Percentiles rank a stretch among this genome's conserved stretches.
phyloP scores from a whole-genome alignment of 2,113 vertebrate genomes.

The Arizona elegans region DNA sequence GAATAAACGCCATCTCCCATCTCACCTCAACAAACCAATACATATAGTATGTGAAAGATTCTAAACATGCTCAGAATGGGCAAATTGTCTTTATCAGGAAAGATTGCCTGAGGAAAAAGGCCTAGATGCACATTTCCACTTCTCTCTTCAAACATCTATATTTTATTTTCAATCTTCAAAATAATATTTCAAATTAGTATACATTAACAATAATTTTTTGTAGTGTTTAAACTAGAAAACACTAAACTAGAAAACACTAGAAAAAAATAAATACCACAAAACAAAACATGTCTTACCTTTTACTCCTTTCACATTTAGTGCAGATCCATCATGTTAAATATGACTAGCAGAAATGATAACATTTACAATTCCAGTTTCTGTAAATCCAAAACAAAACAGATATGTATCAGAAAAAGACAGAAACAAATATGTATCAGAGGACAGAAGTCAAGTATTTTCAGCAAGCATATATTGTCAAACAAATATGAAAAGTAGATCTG shows the following conservation, averaged over 20 bases:
- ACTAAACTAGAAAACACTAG: not conserved
- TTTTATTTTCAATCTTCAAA: not conserved
- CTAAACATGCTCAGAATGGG: not conserved
- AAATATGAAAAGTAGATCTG: slow-evolving; percentile 4
- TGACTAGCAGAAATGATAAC: not conserved
- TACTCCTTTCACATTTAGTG: not conserved
- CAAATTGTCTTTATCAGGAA: not conserved
- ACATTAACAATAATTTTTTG: not conserved
- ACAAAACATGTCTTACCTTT: slow-evolving; percentile 44
- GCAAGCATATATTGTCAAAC: not conserved
- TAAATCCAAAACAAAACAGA: slow-evolving; percentile 41
- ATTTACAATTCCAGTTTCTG: slow-evolving; percentile 24
- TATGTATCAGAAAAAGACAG: slow-evolving; percentile 13
- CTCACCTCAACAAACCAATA: not conserved
- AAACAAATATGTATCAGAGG: slow-evolving; percentile 30
- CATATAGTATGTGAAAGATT: not conserved
- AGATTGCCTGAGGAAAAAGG: too few relatives aligned
- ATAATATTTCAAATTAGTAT: not conserved
- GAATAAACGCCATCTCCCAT: not conserved
- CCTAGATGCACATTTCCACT: not conserved
- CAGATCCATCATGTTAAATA: slow-evolving; percentile 15
- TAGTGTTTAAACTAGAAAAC: not conserved
- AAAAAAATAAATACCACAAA: not conserved
- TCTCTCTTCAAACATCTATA: not conserved
- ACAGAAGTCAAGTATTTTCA: not conserved